Evolutionary conservation across 2,113 vertebrate genomes (phyloP), one percentile per base, ranked within the genome.

Genomic region (Tylochromis polylepis): DNA sequence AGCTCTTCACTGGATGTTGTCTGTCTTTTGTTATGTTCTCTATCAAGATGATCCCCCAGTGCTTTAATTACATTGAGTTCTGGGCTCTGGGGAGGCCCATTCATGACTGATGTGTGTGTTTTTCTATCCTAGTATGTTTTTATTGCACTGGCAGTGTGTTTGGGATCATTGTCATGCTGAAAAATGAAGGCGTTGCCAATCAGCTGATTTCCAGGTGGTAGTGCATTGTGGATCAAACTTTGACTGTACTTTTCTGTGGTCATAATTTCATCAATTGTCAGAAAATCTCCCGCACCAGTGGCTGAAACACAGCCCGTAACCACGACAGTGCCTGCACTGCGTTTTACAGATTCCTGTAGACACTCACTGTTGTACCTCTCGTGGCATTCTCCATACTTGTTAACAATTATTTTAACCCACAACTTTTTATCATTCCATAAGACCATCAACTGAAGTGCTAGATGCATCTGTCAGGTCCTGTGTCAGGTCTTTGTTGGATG

Each of bases 251-350:
- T 51, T 51, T 51, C 49, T 51, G 16, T 7, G 6, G 3, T 8
- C 49, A 8, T 51, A 16, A 51, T 18, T 51, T 7, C 6, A 51
- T 18, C 46, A 46, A 11, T 46, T 46, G 12, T 46, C 12, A 15
- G 12, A 46, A 15, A 15, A 46, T 46, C 14, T 46, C 43, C 43
- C 5, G 15, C 43, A 15, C 43, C 43, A 46, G 12, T 46, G 43
- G 5, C 43, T 46, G 14, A 6, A 46, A 6, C 11, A 15, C 43
- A 46, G 43, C 43, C 14, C 14, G 34, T 15, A 46, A 15, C 5
- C 65, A 70, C 4, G n/a, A 70, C 38, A 16, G 22, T 27, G 0
- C n/a, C 38, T 70, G 0, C n/a, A 70, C 10, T 6, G 12, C 11
- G 16, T 72, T 34, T 60, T 34, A 60, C 16, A 60, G 38, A 72